phyloP scores from a whole-genome alignment of 2,888 invertebrate species.

The Dysmachus trigonus region DNA sequence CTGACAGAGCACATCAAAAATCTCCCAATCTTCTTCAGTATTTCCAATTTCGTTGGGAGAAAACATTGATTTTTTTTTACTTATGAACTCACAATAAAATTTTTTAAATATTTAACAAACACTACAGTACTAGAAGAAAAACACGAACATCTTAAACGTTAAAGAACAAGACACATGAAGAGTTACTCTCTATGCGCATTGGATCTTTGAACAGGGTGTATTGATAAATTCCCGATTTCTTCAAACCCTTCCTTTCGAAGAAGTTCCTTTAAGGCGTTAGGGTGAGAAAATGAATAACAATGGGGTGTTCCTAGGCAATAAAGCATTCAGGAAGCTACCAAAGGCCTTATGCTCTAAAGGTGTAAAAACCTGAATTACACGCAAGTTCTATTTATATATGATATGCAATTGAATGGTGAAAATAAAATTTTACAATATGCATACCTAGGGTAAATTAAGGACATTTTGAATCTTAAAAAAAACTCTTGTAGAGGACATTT shows the following conservation, averaged over 20 bases:
- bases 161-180: neutral
- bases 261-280: neutral
- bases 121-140: neutral
- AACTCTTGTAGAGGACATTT: too few relatives aligned
- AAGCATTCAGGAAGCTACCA: neutral
- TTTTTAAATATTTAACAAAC: neutral
- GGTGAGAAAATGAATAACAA: constrained; percentile 5
- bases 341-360: neutral
- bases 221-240: neutral
- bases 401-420: neutral
- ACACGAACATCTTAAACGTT: neutral
- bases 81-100: neutral
- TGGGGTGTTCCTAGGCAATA: constrained; percentile 46
- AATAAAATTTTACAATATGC: neutral
- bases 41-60: constrained; percentile 58
- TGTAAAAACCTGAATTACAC: neutral
- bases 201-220: neutral
- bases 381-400: neutral
- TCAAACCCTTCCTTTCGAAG: neutral
- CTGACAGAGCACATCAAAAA: constrained; percentile 73
- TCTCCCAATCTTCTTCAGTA: constrained; percentile 76
- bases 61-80: neutral
- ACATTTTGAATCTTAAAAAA: neutral
- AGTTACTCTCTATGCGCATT: neutral
- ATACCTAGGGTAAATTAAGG: neutral